phyloP scores from a whole-genome alignment of 2,888 invertebrate genomes.

The Acanthopleura granulata region DNA sequence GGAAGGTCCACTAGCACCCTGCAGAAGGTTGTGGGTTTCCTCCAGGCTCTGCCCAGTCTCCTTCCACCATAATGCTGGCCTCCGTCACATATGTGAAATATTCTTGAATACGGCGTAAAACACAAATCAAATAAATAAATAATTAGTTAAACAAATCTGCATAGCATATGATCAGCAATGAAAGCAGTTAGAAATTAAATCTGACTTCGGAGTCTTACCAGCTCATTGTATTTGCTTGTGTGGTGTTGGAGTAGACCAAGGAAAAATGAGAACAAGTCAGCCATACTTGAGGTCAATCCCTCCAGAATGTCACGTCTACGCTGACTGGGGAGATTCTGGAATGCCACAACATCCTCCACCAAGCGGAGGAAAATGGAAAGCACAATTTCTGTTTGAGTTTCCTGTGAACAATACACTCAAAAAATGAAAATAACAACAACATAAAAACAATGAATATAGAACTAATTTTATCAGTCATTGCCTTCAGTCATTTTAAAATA shows the following conservation, averaged over 20 bases:
- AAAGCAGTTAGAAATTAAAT: no score
- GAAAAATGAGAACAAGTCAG: slow-evolving; percentile 81
- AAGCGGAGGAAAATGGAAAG: slow-evolving; percentile 88
- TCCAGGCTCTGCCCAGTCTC: no score
- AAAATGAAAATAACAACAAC: background rate
- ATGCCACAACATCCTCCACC: slow-evolving; percentile 91
- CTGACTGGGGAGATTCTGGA: slow-evolving; percentile 87
- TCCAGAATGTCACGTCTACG: slow-evolving; percentile 90
- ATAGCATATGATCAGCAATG: no score
- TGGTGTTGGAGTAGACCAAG: slow-evolving; percentile 44
- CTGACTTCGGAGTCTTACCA: slow-evolving; percentile 21
- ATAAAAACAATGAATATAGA: background rate
- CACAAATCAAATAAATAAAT: no score
- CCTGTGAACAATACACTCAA: slow-evolving; percentile 44
- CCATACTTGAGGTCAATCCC: slow-evolving; percentile 88
- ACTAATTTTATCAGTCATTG: background rate
- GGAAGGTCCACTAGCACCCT: no score
- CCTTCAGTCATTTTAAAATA: background rate
- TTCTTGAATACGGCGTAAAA: no score
- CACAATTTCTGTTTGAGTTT: slow-evolving; percentile 88
- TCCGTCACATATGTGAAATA: no score
- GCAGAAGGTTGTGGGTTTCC: no score
- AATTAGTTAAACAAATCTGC: no score
- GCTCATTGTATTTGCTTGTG: slow-evolving; percentile 25
- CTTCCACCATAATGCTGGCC: no score